Evolutionary conservation across 2,888 invertebrate species (phyloP).

Genomic region (Habroteleia sp.): DNA sequence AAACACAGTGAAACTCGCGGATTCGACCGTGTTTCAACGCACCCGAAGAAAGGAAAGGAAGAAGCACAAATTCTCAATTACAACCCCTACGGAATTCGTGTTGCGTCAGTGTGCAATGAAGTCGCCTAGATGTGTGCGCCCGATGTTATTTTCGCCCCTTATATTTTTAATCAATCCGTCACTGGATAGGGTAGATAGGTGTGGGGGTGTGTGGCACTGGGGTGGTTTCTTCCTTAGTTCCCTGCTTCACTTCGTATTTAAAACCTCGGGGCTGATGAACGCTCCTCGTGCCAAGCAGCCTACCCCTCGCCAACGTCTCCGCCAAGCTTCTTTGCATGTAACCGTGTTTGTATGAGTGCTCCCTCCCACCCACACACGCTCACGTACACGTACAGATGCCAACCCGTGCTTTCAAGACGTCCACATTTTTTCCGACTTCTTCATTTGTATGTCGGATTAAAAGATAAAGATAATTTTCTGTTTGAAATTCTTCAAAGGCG

Average conservation of each 20-base stretch:
- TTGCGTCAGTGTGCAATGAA: conserved; percentile 60
- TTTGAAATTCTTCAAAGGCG: conserved; percentile 48
- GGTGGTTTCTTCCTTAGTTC: conserved; percentile 78
- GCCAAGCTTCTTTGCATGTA: conserved; percentile 55
- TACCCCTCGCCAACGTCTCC: conserved; percentile 66
- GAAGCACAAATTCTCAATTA: conserved; percentile 63
- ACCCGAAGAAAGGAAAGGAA: conserved; percentile 46
- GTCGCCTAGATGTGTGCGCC: conserved; percentile 64
- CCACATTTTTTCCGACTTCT: conserved; percentile 51
- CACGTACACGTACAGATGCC: conserved; percentile 19
- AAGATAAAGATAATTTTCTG: conserved; percentile 61
- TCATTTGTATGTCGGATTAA: conserved; percentile 61
- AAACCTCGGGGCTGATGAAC: conserved; percentile 82
- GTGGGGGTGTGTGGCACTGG: conserved; percentile 66
- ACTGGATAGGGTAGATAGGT: conserved; percentile 72
- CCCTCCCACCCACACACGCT: conserved; percentile 8
- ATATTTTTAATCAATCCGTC: conserved; percentile 82
- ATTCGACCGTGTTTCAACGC: conserved; percentile 24
- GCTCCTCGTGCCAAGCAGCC: conserved; percentile 79
- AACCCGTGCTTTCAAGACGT: conserved; percentile 53
- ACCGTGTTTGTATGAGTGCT: conserved; percentile 18
- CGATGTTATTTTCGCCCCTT: conserved; percentile 77
- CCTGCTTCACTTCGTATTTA: conserved; percentile 80
- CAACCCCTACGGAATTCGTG: conserved; percentile 60
- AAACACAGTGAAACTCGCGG: conserved; percentile 26